phyloP scores from a whole-genome alignment of 2,888 invertebrate genomes.

The Sturmia bella region DNA sequence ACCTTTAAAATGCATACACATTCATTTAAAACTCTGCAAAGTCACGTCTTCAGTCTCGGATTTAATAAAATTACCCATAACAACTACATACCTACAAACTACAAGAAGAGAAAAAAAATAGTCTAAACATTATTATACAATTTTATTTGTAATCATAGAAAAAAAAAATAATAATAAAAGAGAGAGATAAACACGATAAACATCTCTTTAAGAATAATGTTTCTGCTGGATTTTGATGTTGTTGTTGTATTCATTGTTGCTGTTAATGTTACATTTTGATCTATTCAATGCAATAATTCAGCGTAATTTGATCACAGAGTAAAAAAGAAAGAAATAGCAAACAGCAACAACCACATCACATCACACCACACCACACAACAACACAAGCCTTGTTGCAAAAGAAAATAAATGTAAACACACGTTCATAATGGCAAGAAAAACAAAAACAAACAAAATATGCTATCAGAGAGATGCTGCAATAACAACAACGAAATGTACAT shows the following conservation, averaged over 20 bases:
- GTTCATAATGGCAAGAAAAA: neutral
- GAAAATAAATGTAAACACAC: constrained; percentile 11
- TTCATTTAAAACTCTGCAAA: constrained; percentile 8
- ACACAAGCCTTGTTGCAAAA: neutral
- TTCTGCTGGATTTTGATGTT: neutral
- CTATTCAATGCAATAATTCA: constrained; percentile 57
- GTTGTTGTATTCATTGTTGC: constrained; percentile 6
- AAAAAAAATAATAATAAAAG: constrained; percentile 6
- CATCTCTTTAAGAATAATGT: constrained; percentile 36
- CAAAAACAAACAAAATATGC: neutral
- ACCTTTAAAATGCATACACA: neutral
- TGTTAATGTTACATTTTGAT: constrained; percentile 44
- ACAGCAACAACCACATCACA: neutral
- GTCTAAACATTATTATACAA: constrained; percentile 5
- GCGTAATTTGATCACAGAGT: constrained; percentile 49
- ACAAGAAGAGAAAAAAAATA: too few species aligned
- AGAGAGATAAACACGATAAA: constrained; percentile 44
- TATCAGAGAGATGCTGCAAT: constrained; percentile 28
- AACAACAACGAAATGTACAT: constrained; percentile 19
- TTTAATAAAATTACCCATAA: constrained; percentile 8
- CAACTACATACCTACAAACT: neutral
- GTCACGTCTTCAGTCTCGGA: constrained; percentile 28
- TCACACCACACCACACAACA: too few species aligned
- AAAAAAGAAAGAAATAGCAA: neutral
- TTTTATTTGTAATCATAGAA: constrained; percentile 13